Evolutionary conservation across 2,888 invertebrate genomes (phyloP).

Genomic region (Acanthacorydalis orientalis): DNA sequence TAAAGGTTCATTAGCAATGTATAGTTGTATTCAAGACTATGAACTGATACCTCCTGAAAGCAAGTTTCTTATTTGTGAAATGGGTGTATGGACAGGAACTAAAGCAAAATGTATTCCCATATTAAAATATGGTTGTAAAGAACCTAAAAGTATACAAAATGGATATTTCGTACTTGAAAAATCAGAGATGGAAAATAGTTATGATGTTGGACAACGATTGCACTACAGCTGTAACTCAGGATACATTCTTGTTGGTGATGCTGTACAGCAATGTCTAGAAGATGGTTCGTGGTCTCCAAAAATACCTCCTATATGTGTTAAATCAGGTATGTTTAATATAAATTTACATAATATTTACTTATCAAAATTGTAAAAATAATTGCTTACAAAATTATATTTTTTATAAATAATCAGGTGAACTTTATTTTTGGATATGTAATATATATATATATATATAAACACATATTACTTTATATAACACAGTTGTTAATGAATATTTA

Average conservation of each 20-base stretch:
- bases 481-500: no score
- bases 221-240: constrained; percentile 23
- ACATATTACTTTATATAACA: no score
- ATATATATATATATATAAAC: no score
- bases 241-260: constrained; percentile 18
- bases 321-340: constrained; percentile 8
- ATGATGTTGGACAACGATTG: constrained; percentile 18
- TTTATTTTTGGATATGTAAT: no score
- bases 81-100: constrained; percentile 25
- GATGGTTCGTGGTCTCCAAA: constrained; percentile 25
- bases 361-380: no score
- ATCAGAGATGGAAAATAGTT: constrained; percentile 10
- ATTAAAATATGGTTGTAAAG: constrained; percentile 15
- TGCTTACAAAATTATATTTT: no score
- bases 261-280: constrained; percentile 20
- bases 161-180: constrained; percentile 23
- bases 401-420: no score
- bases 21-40: constrained; percentile 20
- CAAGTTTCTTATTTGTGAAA: constrained; percentile 22
- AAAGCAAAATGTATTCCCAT: constrained; percentile 18
- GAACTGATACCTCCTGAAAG: constrained; percentile 19
- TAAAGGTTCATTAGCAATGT: constrained; percentile 21
- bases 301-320: constrained; percentile 17
- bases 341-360: no score
- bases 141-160: constrained; percentile 18